Evolutionary conservation across 2,113 vertebrate species (phyloP).

Genomic region (Aphyosemion australe): DNA sequence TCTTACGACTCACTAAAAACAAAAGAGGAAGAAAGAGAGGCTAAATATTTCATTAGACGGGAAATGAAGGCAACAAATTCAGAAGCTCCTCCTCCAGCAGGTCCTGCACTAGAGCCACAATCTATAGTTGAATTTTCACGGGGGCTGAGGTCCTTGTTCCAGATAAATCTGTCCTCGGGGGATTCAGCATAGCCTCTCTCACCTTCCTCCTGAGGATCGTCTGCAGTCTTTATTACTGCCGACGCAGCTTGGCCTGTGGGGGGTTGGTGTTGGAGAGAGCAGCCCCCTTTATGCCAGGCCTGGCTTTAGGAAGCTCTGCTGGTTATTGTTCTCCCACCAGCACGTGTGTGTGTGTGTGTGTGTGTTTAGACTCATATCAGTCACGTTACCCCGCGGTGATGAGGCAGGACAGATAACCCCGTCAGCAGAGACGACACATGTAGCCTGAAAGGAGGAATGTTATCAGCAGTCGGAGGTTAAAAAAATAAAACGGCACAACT

Average conservation of each 20-base stretch:
- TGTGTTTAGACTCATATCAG: slow-evolving; percentile 63
- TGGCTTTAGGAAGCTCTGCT: slow-evolving; percentile 56
- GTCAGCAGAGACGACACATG: slow-evolving; percentile 60
- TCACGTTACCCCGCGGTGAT: slow-evolving; percentile 57
- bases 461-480: slow-evolving; percentile 11
- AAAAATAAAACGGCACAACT: slow-evolving; percentile 24
- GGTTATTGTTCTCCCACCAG: slow-evolving; percentile 62
- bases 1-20: too few species aligned
- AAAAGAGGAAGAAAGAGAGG: slow-evolving; percentile 6
- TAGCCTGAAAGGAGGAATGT: slow-evolving; percentile 45
- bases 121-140: slow-evolving; percentile 26
- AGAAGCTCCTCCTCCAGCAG: background rate
- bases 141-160: slow-evolving; percentile 24
- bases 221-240: slow-evolving; percentile 64
- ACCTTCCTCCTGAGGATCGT: slow-evolving; percentile 54
- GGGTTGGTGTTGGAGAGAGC: slow-evolving; percentile 42
- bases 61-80: slow-evolving; percentile 49
- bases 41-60: slow-evolving; percentile 61
- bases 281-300: slow-evolving; percentile 44
- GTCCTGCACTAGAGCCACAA: slow-evolving; percentile 24
- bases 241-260: slow-evolving; percentile 43
- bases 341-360: slow-evolving; percentile 26
- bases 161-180: slow-evolving; percentile 52
- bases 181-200: slow-evolving; percentile 41
- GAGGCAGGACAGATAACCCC: slow-evolving; percentile 55